A percentile compares a stretch with the other conserved stretches of the same genome.
phyloP scores from a whole-genome alignment of 2,113 vertebrate genomes.

The Carassius gibelio region DNA sequence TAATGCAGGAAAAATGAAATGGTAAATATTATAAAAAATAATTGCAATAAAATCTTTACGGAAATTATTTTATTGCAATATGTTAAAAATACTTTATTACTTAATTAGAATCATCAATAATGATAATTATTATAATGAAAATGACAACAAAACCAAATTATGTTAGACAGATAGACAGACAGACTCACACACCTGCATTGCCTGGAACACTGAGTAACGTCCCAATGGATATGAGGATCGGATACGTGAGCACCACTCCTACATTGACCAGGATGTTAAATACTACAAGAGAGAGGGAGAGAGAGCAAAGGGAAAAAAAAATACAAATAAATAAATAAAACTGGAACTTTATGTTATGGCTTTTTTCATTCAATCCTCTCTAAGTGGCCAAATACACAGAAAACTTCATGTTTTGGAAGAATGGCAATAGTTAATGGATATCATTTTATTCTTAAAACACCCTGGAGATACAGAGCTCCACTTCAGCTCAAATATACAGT shows the following conservation, averaged over 20 bases:
- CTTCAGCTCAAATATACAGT: slow-evolving; percentile 45
- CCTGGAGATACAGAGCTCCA: slow-evolving; percentile 17
- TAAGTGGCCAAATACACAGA: background rate
- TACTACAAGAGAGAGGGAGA: slow-evolving; percentile 71
- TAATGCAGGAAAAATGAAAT: no score
- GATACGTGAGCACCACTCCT: slow-evolving; percentile 94
- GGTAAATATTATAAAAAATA: no score
- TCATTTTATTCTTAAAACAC: slow-evolving; percentile 15
- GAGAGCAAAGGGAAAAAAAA: background rate
- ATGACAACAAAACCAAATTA: no score
- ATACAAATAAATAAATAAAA: background rate
- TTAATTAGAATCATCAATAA: no score
- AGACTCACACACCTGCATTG: slow-evolving; percentile 85
- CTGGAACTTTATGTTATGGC: background rate
- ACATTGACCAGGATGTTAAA: slow-evolving; percentile 97
- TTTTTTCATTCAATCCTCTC: slow-evolving; percentile 13
- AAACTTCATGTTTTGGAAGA: background rate
- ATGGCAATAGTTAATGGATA: slow-evolving; percentile 43
- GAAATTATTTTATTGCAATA: no score
- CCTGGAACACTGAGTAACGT: slow-evolving; percentile 97
- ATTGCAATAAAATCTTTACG: no score
- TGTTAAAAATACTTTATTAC: no score
- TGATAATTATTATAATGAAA: no score
- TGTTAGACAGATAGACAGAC: no score
- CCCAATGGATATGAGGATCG: slow-evolving; percentile 96